phyloP scores from a whole-genome alignment of 2,113 vertebrate genomes.

The Hippocampus mohnikei region DNA sequence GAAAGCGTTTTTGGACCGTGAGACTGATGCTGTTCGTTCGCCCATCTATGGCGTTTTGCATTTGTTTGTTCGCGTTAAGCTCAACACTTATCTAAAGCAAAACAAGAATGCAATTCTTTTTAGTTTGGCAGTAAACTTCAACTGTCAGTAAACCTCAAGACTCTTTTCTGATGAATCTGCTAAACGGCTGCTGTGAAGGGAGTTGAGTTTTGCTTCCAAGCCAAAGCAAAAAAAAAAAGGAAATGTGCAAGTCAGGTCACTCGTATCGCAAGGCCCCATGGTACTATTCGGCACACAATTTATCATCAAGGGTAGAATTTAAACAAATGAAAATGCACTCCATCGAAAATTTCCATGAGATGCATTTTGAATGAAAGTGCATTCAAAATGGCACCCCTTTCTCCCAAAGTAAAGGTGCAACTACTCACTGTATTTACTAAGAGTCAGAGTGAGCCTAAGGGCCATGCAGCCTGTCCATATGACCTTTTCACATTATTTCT shows the following conservation, averaged over 20 bases:
- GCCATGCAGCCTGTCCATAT: slow-evolving; percentile 58
- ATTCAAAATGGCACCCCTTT: not conserved
- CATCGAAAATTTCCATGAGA: not conserved
- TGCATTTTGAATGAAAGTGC: not conserved
- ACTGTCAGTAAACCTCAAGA: not conserved
- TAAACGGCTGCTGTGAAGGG: too few species aligned
- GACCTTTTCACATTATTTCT: slow-evolving; percentile 70
- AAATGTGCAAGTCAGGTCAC: not conserved
- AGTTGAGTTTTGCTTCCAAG: not conserved
- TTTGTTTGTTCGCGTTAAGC: too few species aligned
- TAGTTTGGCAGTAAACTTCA: not conserved
- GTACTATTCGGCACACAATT: not conserved
- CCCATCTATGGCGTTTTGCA: too few species aligned
- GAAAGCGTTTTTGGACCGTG: too few species aligned
- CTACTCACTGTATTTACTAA: slow-evolving; percentile 53
- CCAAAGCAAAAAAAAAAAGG: not conserved
- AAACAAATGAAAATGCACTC: not conserved
- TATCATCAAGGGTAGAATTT: not conserved
- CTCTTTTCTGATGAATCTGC: too few species aligned
- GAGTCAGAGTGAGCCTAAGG: slow-evolving; percentile 64
- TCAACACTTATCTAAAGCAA: too few species aligned
- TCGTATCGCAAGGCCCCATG: not conserved
- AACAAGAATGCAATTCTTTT: too few species aligned
- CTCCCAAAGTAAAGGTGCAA: not conserved
- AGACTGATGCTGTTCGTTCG: too few species aligned